Percentiles rank a stretch among this genome's conserved stretches.
These are phyloP conservation scores for Opisthograptis luteolata DNA, from an alignment of 2,888 invertebrate genomes.

Conservation along the genomic window DNA sequence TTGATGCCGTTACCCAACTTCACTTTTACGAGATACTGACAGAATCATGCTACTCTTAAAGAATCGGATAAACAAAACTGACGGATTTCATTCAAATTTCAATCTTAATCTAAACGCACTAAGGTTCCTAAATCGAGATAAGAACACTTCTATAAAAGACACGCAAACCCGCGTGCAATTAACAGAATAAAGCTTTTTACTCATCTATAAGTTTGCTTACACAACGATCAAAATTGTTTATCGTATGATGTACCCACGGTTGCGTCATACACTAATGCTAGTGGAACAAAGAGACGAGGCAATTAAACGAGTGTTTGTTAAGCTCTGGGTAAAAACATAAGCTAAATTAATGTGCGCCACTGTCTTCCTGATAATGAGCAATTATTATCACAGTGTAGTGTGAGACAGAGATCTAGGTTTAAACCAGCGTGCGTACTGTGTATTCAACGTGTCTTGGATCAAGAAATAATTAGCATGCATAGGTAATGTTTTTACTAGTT, in stretches of 20 bases:
- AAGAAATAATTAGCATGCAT: neutral
- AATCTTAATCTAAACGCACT: neutral
- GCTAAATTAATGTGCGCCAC: conserved; percentile 72
- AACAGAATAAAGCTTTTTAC: conserved; percentile 19
- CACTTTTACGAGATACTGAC: conserved; percentile 23
- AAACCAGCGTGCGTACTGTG: neutral
- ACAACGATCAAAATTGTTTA: conserved; percentile 70
- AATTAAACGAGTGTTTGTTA: conserved; percentile 81
- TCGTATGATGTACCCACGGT: conserved; percentile 58
- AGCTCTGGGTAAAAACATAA: conserved; percentile 71
- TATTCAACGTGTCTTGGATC: neutral
- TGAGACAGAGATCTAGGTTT: conserved; percentile 46
- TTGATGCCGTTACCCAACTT: conserved; percentile 29
- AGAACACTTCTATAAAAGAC: conserved; percentile 35
- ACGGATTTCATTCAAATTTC: neutral
- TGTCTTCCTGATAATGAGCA: conserved; percentile 79
- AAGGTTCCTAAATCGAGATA: neutral
- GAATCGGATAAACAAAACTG: conserved; percentile 2
- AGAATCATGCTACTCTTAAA: conserved; percentile 20
- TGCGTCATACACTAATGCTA: conserved; percentile 71
- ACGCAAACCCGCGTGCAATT: conserved; percentile 51
- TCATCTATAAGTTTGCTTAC: conserved; percentile 46
- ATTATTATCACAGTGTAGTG: conserved; percentile 77
- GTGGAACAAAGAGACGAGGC: conserved; percentile 73
- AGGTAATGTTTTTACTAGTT: no score